phyloP scores from a whole-genome alignment of 2,888 invertebrate species.

The Aphrophora alni region DNA sequence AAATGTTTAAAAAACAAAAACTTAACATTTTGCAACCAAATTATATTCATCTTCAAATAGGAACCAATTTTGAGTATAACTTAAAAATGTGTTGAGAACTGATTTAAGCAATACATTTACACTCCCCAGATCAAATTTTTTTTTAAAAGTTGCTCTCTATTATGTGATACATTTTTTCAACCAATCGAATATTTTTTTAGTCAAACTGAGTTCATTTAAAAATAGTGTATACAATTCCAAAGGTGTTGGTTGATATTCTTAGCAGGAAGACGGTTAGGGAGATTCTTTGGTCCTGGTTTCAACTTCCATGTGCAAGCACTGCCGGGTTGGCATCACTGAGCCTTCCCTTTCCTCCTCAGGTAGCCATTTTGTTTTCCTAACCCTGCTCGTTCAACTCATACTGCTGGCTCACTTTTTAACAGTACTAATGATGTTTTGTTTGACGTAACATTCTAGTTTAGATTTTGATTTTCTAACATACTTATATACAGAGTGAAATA shows the following conservation, averaged over 20 bases:
- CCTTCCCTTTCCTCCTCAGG: slow-evolving; percentile 24
- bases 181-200: no score
- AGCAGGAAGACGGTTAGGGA: slow-evolving; percentile 29
- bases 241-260: neutral
- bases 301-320: slow-evolving; percentile 24
- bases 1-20: no score
- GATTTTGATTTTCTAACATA: neutral
- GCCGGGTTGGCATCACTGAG: slow-evolving; percentile 31
- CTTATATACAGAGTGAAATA: no score
- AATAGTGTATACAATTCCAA: neutral
- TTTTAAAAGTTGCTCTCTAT: no score
- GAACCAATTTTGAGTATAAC: no score
- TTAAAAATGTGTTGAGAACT: no score
- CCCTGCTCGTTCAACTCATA: neutral
- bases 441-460: neutral
- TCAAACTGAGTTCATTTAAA: no score
- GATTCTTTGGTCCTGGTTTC: slow-evolving; percentile 37
- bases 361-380: neutral
- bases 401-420: neutral
- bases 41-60: no score
- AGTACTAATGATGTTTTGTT: neutral
- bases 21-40: no score
- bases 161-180: no score
- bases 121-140: no score
- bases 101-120: no score